phyloP scores from a whole-genome alignment of 2,797 vertebrate genomes.

The Paguma larvata region DNA sequence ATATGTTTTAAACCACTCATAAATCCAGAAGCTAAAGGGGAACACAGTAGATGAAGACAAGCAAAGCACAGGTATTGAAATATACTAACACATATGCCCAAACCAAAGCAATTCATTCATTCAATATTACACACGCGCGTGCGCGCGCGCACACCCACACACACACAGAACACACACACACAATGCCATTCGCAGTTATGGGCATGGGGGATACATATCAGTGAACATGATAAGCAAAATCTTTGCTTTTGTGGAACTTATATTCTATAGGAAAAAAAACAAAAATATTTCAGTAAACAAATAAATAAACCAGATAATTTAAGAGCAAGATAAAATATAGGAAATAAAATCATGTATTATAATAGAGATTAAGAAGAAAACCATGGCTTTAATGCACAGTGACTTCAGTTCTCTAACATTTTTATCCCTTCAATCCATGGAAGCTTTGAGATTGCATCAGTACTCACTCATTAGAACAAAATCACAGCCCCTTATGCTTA shows the following conservation, averaged over 20 bases:
- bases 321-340: conserved; percentile 18
- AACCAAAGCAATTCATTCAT: conserved; percentile 29
- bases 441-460: conserved; percentile 57
- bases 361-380: conserved; percentile 17
- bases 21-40: neutral
- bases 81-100: neutral
- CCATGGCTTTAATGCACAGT: neutral
- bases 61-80: neutral
- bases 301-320: conserved; percentile 17
- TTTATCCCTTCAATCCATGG: conserved; percentile 20
- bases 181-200: neutral
- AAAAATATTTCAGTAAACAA: conserved; percentile 23
- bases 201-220: neutral
- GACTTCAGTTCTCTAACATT: neutral
- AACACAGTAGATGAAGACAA: neutral
- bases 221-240: neutral
- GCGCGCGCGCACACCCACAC: neutral
- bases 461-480: conserved; percentile 12
- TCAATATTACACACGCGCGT: neutral
- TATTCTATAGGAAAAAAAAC: neutral
- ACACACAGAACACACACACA: neutral
- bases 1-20: neutral
- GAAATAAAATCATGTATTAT: neutral
- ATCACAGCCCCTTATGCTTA: neutral
- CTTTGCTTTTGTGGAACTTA: conserved; percentile 51